A percentile compares a stretch with the other conserved stretches of the same genome.
Conservation (phyloP, 2,888 invertebrate species). For the Leptarthrus brevirostris region DNA sequence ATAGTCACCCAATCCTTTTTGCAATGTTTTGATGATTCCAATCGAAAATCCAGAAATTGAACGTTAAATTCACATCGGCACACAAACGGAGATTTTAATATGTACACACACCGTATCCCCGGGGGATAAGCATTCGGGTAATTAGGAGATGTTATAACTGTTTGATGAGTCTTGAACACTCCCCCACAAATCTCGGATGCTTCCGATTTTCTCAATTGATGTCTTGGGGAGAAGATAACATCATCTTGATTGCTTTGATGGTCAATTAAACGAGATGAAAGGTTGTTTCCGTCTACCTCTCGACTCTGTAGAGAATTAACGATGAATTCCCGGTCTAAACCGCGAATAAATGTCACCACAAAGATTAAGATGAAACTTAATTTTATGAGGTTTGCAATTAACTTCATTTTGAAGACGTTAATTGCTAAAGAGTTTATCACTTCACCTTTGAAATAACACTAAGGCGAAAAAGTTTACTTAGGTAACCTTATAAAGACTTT, state of each 20-base stretch:
- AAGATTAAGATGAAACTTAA: not conserved
- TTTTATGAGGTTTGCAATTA: not conserved
- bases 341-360: not conserved
- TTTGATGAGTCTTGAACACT: slow-evolving; percentile 68
- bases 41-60: slow-evolving; percentile 70
- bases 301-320: too few species aligned
- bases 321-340: not conserved
- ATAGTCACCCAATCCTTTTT: slow-evolving; percentile 69
- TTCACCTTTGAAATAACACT: not conserved
- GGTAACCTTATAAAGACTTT: too few species aligned
- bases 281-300: not conserved
- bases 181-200: slow-evolving; percentile 61
- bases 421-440: not conserved
- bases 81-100: slow-evolving; percentile 67
- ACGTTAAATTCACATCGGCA: slow-evolving; percentile 70
- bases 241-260: slow-evolving; percentile 2
- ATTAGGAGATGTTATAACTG: slow-evolving; percentile 68
- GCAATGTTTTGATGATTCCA: slow-evolving; percentile 69
- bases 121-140: slow-evolving; percentile 69
- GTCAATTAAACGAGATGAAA: slow-evolving; percentile 29
- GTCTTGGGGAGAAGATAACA: not conserved
- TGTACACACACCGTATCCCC: too few species aligned
- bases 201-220: slow-evolving; percentile 11
- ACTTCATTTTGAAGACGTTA: slow-evolving; percentile 15
- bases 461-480: too few species aligned